These are phyloP conservation scores for Sepioteuthis lessoniana DNA, from an alignment of 2,888 invertebrate species.

Conservation along the genomic window DNA sequence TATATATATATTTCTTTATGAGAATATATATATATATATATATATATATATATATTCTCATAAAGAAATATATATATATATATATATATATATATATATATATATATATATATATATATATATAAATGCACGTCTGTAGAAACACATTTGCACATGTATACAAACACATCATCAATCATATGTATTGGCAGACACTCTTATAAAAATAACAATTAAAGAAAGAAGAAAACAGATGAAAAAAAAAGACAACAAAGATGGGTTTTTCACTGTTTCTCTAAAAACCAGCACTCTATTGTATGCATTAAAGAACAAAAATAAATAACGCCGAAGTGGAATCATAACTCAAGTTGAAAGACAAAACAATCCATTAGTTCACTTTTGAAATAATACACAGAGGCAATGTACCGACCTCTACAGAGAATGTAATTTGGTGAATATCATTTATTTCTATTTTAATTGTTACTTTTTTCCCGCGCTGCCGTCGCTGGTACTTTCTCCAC, in stretches of 20 bases:
- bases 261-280: too few relatives aligned
- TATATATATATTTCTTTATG: too few relatives aligned
- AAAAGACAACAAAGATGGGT: too few relatives aligned
- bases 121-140: too few relatives aligned
- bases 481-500: background rate
- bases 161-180: too few relatives aligned
- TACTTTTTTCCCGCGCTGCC: background rate
- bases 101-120: background rate
- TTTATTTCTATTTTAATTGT: conserved; percentile 33
- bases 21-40: background rate
- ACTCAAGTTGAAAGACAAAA: background rate
- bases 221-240: too few relatives aligned
- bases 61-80: too few relatives aligned
- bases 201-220: too few relatives aligned
- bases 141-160: too few relatives aligned
- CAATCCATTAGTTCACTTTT: background rate
- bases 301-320: background rate
- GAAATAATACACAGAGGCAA: background rate
- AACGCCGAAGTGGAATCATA: background rate
- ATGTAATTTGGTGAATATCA: conserved; percentile 17
- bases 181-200: too few relatives aligned
- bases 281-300: background rate
- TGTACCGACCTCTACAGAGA: background rate
- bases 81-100: background rate
- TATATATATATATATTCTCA: too few relatives aligned